Evolutionary conservation across 2,797 vertebrate genomes (phyloP).

Genomic region (Philypnodon macrostomus): DNA sequence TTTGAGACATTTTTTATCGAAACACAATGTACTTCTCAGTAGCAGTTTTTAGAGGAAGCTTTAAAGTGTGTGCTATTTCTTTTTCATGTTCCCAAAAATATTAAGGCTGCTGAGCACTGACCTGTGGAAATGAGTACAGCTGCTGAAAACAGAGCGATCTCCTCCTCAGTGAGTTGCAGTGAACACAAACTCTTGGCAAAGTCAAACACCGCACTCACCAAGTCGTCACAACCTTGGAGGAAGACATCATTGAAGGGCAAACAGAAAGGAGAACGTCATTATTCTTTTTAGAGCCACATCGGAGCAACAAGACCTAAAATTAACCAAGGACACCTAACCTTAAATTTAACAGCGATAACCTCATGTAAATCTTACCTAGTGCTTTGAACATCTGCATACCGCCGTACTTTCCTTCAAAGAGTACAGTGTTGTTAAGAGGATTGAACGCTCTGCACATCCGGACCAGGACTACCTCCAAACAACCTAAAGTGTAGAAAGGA

Average conservation of each 20-base stretch:
- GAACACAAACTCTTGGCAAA: conserved; percentile 98
- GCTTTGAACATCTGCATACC: conserved; percentile 99
- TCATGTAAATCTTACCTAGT: conserved; percentile 79
- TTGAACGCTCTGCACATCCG: conserved; percentile 99
- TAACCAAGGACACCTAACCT: conserved; percentile 1
- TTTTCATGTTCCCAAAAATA: conserved; percentile 3
- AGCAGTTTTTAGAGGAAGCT: not conserved
- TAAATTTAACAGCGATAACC: not conserved
- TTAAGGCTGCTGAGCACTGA: conserved; percentile 56
- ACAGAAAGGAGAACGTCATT: conserved; percentile 24
- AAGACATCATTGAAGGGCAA: conserved; percentile 27
- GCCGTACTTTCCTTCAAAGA: conserved; percentile 99
- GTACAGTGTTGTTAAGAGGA: conserved; percentile 98
- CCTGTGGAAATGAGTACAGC: conserved; percentile 99
- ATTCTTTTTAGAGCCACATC: conserved; percentile 26
- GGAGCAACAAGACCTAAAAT: conserved; percentile 19
- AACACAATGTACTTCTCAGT: not conserved
- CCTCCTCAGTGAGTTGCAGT: conserved; percentile 96
- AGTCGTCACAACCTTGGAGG: conserved; percentile 90
- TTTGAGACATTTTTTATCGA: too few relatives aligned
- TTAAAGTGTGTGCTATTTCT: not conserved
- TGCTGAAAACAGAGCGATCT: conserved; percentile 98
- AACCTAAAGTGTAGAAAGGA: conserved; percentile 76
- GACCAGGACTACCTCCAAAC: conserved; percentile 97
- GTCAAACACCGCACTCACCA: conserved; percentile 97